Percentiles rank a stretch among this genome's conserved stretches.
These are phyloP conservation scores for Pseudanteris insignis DNA, from an alignment of 2,888 invertebrate genomes.

Conservation along the genomic window DNA sequence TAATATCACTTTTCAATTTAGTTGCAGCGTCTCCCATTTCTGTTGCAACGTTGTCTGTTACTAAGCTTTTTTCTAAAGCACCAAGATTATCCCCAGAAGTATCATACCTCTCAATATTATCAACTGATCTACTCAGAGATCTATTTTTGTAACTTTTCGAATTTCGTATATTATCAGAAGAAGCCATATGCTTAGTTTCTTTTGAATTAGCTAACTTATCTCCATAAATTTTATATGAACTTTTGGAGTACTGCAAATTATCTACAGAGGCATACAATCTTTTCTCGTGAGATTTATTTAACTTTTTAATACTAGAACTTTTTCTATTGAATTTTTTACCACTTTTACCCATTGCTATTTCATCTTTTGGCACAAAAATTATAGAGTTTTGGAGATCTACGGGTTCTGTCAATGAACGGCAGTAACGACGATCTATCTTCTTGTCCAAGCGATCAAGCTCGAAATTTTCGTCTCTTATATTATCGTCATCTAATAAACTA, in stretches of 20 bases:
- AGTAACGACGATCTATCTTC: not conserved
- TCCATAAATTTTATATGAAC: slow-evolving; percentile 43
- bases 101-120: slow-evolving; percentile 55
- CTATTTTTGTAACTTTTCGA: slow-evolving; percentile 50
- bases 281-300: slow-evolving; percentile 51
- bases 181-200: slow-evolving; percentile 54
- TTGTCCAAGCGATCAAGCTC: slow-evolving; percentile 47
- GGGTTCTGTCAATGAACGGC: slow-evolving; percentile 10
- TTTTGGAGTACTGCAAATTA: slow-evolving; percentile 56
- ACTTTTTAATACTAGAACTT: slow-evolving; percentile 55
- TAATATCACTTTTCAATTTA: slow-evolving; percentile 69
- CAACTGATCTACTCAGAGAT: slow-evolving; percentile 57
- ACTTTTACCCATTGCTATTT: slow-evolving; percentile 49
- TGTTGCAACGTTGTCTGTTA: slow-evolving; percentile 13
- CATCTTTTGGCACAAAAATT: slow-evolving; percentile 54
- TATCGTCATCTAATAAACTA: slow-evolving; percentile 28
- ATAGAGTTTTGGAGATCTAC: slow-evolving; percentile 25
- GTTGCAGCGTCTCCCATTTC: slow-evolving; percentile 23
- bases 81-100: slow-evolving; percentile 57
- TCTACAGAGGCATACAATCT: slow-evolving; percentile 62
- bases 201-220: slow-evolving; percentile 51
- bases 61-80: slow-evolving; percentile 49
- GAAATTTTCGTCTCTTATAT: slow-evolving; percentile 57
- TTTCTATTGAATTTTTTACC: slow-evolving; percentile 53
- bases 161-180: slow-evolving; percentile 58